Conservation (phyloP, 2,888 invertebrate species). For the Gymnocheta viridis region DNA sequence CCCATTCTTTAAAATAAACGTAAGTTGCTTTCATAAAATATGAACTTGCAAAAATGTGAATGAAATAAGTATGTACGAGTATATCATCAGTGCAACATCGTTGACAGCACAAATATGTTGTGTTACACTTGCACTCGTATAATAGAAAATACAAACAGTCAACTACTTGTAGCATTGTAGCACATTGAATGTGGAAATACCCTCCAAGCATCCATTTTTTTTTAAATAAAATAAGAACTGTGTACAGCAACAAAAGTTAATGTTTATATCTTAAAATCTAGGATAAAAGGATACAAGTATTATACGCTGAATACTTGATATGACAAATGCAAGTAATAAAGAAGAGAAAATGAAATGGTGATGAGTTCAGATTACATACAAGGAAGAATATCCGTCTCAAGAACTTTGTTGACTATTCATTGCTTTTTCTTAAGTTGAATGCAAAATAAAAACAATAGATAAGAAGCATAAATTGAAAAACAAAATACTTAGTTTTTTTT, state of each 20-base stretch:
- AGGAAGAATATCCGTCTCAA: neutral
- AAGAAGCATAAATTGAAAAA: neutral
- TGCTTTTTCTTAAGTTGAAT: neutral
- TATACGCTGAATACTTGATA: slow-evolving; percentile 22
- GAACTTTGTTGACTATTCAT: neutral
- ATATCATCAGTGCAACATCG: slow-evolving; percentile 14
- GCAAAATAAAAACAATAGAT: slow-evolving; percentile 7
- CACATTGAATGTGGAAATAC: slow-evolving; percentile 27
- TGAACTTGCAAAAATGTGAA: slow-evolving; percentile 14
- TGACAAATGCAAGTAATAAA: slow-evolving; percentile 47
- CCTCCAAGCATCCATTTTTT: slow-evolving; percentile 26
- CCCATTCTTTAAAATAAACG: neutral
- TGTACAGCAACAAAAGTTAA: slow-evolving; percentile 2
- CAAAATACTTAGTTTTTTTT: neutral
- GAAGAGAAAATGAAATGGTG: slow-evolving; percentile 23
- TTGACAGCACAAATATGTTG: neutral
- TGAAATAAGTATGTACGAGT: no score
- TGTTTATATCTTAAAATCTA: slow-evolving; percentile 2
- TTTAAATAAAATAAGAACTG: neutral
- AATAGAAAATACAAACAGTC: slow-evolving; percentile 12
- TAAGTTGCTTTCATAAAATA: neutral
- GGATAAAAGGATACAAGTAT: slow-evolving; percentile 21
- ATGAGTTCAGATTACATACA: slow-evolving; percentile 34
- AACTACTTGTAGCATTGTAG: slow-evolving; percentile 39
- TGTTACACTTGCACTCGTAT: neutral